phyloP scores from a whole-genome alignment of 2,888 invertebrate species.

The Ferrisia virgata region DNA sequence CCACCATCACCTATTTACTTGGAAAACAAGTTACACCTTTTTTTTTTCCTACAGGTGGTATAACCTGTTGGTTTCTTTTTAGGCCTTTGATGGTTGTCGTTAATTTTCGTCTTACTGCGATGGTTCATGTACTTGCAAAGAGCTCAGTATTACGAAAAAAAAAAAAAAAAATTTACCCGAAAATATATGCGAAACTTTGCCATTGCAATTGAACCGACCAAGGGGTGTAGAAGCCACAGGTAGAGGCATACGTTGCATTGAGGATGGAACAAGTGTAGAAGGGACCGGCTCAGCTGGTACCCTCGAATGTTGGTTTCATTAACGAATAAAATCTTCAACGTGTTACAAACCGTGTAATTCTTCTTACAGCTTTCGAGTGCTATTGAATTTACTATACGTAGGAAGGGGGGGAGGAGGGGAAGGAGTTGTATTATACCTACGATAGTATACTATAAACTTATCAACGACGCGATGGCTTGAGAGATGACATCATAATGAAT shows the following conservation, averaged over 20 bases:
- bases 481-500: background rate
- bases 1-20: constrained; percentile 39
- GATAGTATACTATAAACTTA: background rate
- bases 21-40: constrained; percentile 37
- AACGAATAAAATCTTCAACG: background rate
- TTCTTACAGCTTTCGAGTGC: no score
- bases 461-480: background rate
- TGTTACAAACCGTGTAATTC: background rate
- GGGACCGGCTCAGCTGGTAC: background rate
- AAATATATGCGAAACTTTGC: background rate
- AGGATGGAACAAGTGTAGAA: background rate
- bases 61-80: constrained; percentile 37
- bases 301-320: background rate
- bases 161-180: background rate
- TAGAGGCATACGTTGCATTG: no score
- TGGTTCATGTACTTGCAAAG: background rate
- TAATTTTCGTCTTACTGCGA: background rate
- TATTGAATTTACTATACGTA: no score
- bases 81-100: constrained; percentile 9
- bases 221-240: background rate
- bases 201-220: background rate
- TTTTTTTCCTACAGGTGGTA: constrained; percentile 33
- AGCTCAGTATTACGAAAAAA: no score
- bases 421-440: no score
- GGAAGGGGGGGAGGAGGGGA: no score